Percentiles rank a stretch among this genome's conserved stretches.
phyloP scores from a whole-genome alignment of 2,797 vertebrate species.

The Eospalax fontanierii region DNA sequence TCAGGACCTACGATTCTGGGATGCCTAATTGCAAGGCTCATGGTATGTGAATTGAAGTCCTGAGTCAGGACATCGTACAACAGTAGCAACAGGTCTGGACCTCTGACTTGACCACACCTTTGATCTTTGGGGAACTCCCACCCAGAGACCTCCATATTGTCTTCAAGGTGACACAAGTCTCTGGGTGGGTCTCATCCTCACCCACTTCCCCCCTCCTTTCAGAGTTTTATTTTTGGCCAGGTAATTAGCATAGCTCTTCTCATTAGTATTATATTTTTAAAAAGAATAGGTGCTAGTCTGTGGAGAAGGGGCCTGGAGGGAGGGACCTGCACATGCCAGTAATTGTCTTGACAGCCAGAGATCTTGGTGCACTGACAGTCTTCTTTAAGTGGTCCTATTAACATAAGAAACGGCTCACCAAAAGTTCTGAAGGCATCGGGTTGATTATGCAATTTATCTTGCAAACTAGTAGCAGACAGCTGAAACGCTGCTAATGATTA shows the following conservation, averaged over 20 bases:
- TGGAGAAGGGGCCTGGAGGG: slow-evolving; percentile 53
- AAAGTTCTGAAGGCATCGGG: slow-evolving; percentile 93
- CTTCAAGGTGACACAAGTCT: slow-evolving; percentile 75
- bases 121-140: not conserved
- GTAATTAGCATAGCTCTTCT: slow-evolving; percentile 88
- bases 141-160: not conserved
- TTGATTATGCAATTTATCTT: slow-evolving; percentile 94
- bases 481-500: slow-evolving; percentile 90
- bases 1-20: not conserved
- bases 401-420: slow-evolving; percentile 92
- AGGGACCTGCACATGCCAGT: slow-evolving; percentile 85
- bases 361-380: slow-evolving; percentile 89
- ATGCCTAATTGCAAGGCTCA: not conserved
- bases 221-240: slow-evolving; percentile 87
- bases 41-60: not conserved
- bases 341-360: slow-evolving; percentile 91
- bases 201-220: slow-evolving; percentile 59
- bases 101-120: not conserved
- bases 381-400: slow-evolving; percentile 92
- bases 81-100: not conserved
- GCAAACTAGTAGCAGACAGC: slow-evolving; percentile 88
- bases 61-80: not conserved
- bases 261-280: slow-evolving; percentile 89
- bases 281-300: slow-evolving; percentile 74
- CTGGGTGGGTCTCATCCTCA: slow-evolving; percentile 47